Evolutionary conservation across 1,140 invertebrate genomes (phyloP).

Genomic region (Pseudomyrmex dendroicus): DNA sequence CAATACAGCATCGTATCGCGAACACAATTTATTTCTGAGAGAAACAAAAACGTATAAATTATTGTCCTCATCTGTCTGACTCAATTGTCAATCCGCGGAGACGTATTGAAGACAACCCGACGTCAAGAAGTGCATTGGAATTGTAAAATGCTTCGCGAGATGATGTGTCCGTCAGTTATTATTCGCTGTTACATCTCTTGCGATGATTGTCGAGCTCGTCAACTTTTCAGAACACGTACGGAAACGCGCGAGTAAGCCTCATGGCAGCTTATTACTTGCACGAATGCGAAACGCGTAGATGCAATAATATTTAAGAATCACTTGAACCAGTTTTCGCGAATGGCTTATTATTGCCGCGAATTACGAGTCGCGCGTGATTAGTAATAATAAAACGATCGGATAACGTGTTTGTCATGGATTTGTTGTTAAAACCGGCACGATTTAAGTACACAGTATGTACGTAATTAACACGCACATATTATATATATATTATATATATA

Average conservation of each 20-base stretch:
- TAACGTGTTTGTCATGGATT: background rate
- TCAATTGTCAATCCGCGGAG: background rate
- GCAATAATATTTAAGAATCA: conserved; percentile 34
- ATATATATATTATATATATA: too few species aligned
- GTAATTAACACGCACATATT: too few species aligned
- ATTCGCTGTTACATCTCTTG: background rate
- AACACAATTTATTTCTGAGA: background rate
- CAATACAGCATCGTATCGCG: too few species aligned
- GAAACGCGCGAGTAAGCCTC: background rate
- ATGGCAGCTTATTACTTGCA: conserved; percentile 1
- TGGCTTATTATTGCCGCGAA: background rate
- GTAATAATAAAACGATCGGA: background rate
- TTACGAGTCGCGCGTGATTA: background rate
- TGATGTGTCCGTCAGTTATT: conserved; percentile 13
- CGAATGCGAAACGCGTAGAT: conserved; percentile 7
- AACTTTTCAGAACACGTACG: conserved; percentile 16
- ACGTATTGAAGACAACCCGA: conserved; percentile 13
- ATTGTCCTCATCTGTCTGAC: too few species aligned
- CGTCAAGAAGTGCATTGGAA: conserved; percentile 14
- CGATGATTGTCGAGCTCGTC: conserved; percentile 21
- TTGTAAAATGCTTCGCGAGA: conserved; percentile 8
- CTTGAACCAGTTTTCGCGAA: conserved; percentile 14
- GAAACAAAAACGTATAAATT: too few species aligned
- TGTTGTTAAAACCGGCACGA: background rate
- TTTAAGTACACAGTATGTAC: too few species aligned